A percentile compares a stretch with the other conserved stretches of the same genome.
phyloP scores from a whole-genome alignment of 2,113 vertebrate species.

The Paracyprichromis sp. region DNA sequence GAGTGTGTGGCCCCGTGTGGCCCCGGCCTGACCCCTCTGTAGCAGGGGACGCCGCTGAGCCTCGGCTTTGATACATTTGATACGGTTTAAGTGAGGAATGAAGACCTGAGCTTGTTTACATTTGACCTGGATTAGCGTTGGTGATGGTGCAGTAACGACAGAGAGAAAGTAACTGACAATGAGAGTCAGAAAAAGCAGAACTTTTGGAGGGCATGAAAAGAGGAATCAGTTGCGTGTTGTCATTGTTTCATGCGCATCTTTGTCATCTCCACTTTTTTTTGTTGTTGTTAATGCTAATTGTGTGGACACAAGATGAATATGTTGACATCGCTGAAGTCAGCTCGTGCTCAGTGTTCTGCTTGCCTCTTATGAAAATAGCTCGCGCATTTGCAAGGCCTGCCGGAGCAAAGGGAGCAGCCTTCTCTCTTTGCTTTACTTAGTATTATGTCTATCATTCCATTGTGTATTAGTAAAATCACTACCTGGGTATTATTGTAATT shows the following conservation, averaged over 20 bases:
- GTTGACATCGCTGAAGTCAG: background rate
- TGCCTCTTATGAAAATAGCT: background rate
- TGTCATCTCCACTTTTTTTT: background rate
- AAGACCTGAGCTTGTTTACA: constrained; percentile 79
- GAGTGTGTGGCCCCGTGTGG: constrained; percentile 74
- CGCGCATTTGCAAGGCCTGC: background rate
- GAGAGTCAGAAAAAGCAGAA: constrained; percentile 7
- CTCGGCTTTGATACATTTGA: constrained; percentile 89
- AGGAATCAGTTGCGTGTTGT: background rate
- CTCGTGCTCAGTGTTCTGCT: background rate
- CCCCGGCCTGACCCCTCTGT: constrained; percentile 76
- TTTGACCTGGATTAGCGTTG: constrained; percentile 77
- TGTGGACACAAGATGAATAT: background rate
- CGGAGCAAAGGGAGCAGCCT: background rate
- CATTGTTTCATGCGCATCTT: background rate
- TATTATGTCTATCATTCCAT: constrained; percentile 62
- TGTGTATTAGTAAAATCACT: constrained; percentile 75
- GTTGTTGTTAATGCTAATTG: background rate
- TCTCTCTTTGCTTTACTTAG: constrained; percentile 40
- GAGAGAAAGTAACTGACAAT: background rate
- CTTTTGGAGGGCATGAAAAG: background rate
- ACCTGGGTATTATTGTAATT: constrained; percentile 82
- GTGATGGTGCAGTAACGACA: constrained; percentile 60
- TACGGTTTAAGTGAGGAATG: constrained; percentile 83
- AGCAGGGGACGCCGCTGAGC: constrained; percentile 76